Percentiles rank a stretch among this genome's conserved stretches.
Evolutionary conservation across 2,113 vertebrate genomes (phyloP).

Genomic region (Leptosomus discolor): DNA sequence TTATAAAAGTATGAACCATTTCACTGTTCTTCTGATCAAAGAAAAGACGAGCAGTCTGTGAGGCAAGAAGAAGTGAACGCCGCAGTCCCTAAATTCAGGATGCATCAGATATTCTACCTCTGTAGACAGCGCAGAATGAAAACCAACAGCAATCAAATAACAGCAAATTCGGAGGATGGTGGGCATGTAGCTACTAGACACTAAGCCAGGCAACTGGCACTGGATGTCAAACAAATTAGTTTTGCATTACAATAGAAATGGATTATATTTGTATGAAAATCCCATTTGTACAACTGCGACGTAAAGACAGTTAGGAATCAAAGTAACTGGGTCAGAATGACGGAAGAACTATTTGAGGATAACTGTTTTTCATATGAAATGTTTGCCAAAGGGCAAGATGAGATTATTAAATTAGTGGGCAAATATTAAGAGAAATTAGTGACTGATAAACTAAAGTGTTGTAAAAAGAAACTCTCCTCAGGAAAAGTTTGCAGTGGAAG

Average conservation of each 20-base stretch:
- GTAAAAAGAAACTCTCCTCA: not conserved
- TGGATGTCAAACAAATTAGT: not conserved
- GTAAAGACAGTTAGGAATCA: not conserved
- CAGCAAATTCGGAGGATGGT: not conserved
- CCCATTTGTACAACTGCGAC: not conserved
- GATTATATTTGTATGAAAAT: constrained; percentile 8
- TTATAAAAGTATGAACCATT: not conserved
- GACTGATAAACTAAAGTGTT: not conserved
- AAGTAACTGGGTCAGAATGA: not conserved
- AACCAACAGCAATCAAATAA: not conserved
- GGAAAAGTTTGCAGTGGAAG: not conserved
- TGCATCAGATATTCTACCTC: not conserved
- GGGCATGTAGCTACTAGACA: not conserved
- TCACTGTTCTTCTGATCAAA: constrained; percentile 22
- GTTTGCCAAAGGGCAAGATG: not conserved
- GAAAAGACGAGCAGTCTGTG: not conserved
- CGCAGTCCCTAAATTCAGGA: not conserved
- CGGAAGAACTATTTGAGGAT: not conserved
- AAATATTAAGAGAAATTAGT: not conserved
- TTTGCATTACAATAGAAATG: not conserved
- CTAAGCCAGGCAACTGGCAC: not conserved
- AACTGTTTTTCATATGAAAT: not conserved
- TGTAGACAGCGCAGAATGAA: not conserved
- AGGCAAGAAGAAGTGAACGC: not conserved
- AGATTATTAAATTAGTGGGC: not conserved